A percentile compares a stretch with the other conserved stretches of the same genome.
phyloP scores from a whole-genome alignment of 2,888 invertebrate genomes.

The Sphaerophoria rueppellii region DNA sequence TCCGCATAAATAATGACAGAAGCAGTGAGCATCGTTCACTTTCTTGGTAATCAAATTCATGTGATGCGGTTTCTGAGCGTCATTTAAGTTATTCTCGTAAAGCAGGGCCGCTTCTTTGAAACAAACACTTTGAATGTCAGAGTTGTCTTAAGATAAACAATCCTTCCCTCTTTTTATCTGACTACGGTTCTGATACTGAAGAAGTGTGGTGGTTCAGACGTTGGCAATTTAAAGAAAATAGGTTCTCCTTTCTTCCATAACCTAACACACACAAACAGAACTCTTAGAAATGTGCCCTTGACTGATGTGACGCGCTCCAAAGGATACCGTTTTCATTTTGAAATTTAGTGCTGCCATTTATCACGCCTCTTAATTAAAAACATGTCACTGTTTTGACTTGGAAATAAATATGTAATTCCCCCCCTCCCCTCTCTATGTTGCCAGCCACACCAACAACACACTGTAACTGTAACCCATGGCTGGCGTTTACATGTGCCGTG shows the following conservation, averaged over 20 bases:
- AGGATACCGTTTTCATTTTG: slow-evolving; percentile 74
- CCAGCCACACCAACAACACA: slow-evolving; percentile 1
- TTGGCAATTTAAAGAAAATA: slow-evolving; percentile 58
- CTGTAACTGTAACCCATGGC: background rate
- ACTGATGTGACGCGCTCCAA: slow-evolving; percentile 73
- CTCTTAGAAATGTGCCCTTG: slow-evolving; percentile 56
- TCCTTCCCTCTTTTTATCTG: background rate
- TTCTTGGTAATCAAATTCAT: slow-evolving; percentile 23
- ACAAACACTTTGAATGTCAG: background rate
- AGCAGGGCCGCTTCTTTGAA: background rate
- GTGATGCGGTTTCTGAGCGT: background rate
- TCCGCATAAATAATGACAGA: slow-evolving; percentile 51
- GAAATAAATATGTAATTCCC: slow-evolving; percentile 73
- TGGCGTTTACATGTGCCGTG: slow-evolving; percentile 38
- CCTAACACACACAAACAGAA: background rate
- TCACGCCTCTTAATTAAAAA: slow-evolving; percentile 80
- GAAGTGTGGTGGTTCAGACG: background rate
- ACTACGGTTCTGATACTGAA: slow-evolving; percentile 25
- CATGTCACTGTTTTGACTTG: slow-evolving; percentile 76
- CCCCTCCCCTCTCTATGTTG: slow-evolving; percentile 33
- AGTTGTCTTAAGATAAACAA: background rate
- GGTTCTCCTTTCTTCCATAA: slow-evolving; percentile 49
- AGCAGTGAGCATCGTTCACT: background rate
- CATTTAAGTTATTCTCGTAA: background rate
- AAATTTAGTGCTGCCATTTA: slow-evolving; percentile 75